Base-by-base conservation (phyloP, 1,140 invertebrate species). In the Dryas iulia region DNA sequence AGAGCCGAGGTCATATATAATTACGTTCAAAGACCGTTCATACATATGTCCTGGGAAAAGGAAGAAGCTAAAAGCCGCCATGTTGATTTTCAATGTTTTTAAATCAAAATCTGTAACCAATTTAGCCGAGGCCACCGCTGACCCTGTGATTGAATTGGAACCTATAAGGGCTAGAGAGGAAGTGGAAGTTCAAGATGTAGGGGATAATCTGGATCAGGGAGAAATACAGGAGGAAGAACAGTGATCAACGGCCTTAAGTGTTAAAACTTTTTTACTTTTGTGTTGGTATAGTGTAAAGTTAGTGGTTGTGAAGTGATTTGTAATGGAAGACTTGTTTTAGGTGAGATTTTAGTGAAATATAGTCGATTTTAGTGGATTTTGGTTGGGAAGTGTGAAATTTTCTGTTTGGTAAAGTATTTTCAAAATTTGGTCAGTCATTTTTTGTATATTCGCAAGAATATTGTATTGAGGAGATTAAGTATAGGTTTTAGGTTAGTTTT, bases 1-100 rank as follows among this genome's bases (percentile, higher is more conserved):
- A 93, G 98, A 33, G 96, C 97, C 2, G 97, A 98, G 93, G 99
- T 99, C 0, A 99, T 99, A 71, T 99, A 99, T 92, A 99, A 99
- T 90, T 99, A 99, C 89, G 98, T 99, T 0, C 99, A 99, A 86
- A 93, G 99, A n/a, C 99, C 99, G 0, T 99, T 99, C 87, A 97
- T 99, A 53, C 98, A 99, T 77, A 99, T 99, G 97, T 99, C 98
- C 0, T 99, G 99, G 99, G 99, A 99, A 87, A 99, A 99, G 78
- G 98, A 99, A 83, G 99, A 99, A 86, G 98, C 98, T 0, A 99
- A 99, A 83, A 99, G 98, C 87, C 95, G 99, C 5, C 99, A 99
- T 90, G 99, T 99, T 0, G 99, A 99, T 90, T 99, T 99, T 88
- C 96, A 98, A 91, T 98, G 98, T 83, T 97, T n/a, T 98, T 10